Evolutionary conservation across 2,888 invertebrate species (phyloP), one percentile per base, ranked within the genome.

Genomic region (Cyclophora albipunctata): DNA sequence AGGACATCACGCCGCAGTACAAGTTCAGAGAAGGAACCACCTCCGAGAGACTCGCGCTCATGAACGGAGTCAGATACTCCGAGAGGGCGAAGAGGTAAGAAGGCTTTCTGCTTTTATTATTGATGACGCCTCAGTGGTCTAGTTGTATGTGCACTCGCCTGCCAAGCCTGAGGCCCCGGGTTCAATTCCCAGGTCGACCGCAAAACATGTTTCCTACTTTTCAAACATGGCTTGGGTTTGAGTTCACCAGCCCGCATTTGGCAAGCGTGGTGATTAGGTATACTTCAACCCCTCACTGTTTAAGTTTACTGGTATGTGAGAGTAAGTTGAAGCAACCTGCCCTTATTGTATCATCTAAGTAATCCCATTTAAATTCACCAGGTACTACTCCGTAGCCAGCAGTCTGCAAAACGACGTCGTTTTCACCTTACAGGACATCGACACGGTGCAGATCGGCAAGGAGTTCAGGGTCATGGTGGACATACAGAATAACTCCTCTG

Each of bases 1-100:
- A 93, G 66, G 93, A 95, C 62, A 92, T 95, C 60, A 94, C 93
- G 0, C 62, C 76, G 0, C 81, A 91, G 55, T 95, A 95, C 81
- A 95, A 95, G 77, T 89, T 91, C 46, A 83, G 84, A 49, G 95
- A 95, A 82, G 94, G 94, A 7, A 90, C 92, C 0, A 89, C 92
- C 7, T 93, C 91, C 0, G 95, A 96, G 75, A 83, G 96, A 5
- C 76, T 94, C 54, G 91, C 94, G 2, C 85, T 96, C 35, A 91
- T 92, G 78, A 94, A 94, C 69, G 96, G 95, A 1, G 93, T 94
- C 0, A 82, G 94, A 7, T 91, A 91, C 61, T 91, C 91, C 0
- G 90, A 91, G 64, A 86, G 91, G 48, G 93, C 94, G 2, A 92
- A 93, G 79, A 90, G 90, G 90, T 90, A 63, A 53, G 54, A 45